Evolutionary conservation across 35 echinoderm and acorn worm species (phyloP), one percentile per base, ranked within the genome.

Genomic region (Hemicentrotus pulcherrimus): DNA sequence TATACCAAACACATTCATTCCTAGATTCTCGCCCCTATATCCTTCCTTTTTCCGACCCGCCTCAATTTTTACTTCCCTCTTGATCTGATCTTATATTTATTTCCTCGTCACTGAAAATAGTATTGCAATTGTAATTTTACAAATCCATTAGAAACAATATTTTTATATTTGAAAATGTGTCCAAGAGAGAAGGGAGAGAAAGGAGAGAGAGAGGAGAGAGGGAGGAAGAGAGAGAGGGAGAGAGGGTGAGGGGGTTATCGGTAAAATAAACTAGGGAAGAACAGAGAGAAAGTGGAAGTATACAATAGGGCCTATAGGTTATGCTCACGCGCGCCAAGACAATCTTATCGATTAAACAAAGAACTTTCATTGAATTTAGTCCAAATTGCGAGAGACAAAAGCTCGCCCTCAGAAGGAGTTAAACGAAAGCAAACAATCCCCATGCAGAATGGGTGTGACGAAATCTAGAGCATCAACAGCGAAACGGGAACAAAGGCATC

Each of bases 261-360:
- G 3, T 3, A 41, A 41, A 41, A 41, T 41, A 41, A 41, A 41
- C 35, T 41, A 41, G 35, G 35, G 35, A 41, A 3, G 35, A 41
- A 41, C 35, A 46, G 32, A 89, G 87, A 89, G 10, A 89, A 89
- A 31, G 45, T 15, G 9, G 46, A 1, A 32, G 1, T 35, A 88
- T 32, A 31, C 0, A 31, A 9, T 13, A 4, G 19, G 19, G 33
- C n/a, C 10, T 35, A 88, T 32, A 31, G 86, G 33, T 90, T 30
- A 32, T 18, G 24, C 32, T 90, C 88, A 22, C 65, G 19, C 31
- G 46, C 88, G 7, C 32, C 12, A 14, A 28, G 88, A 90, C 88
- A 90, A 90, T 16, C 32, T 90, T 41, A 90, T 90, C 10, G 88
- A 90, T 90, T 90, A 33, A 90, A 90, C 88, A 90, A 90, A 90